Base-by-base conservation (phyloP, 2,113 vertebrate genomes). In the Dipodomys ordii region DNA sequence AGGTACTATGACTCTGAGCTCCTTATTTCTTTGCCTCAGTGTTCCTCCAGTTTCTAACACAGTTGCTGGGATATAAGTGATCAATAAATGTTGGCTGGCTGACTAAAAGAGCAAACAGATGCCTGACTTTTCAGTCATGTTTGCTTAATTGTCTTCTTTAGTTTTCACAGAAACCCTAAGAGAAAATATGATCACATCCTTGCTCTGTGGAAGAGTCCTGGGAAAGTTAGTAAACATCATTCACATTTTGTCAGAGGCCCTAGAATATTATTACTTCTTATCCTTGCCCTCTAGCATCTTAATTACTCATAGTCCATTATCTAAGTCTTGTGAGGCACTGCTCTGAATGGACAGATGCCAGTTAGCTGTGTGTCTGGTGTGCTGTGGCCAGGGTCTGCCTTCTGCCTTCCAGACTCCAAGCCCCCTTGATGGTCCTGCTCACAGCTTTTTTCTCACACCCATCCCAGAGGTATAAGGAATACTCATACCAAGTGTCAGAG, bases 211-310 rank as follows among this genome's bases (percentile, higher is more conserved):
- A 80, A 57, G 9, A 88, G 22, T 10, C 71, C 95, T 18, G 39
- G 88, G 49, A 93, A 76, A 94, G 69, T 72, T 60, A 90, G 88
- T 78, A 91, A 96, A 68, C 28, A 87, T 76, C 68, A 67, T 83
- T 80, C 35, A 32, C 30, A 23, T 84, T 88, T 92, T 88, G 27
- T 49, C 69, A 92, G 84, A 82, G 64, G 73, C 39, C 67, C 72
- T 32, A 71, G 46, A 87, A 93, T 88, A 49, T 44, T 80, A 68
- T 78, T 82, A 74, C n/a, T 85, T 87, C 71, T 94, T 83, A 87
- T 76, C 64, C 62, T 69, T 79, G 71, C 65, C 78, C 81, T 87
- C 90, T 85, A 92, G 84, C 90, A 71, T 91, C 87, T 62, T 62
- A 76, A 83, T 87, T 87, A 82, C 73, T 88, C 81, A 53, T 35